phyloP scores from a whole-genome alignment of 2,888 invertebrate genomes.

The Netelia inedita region DNA sequence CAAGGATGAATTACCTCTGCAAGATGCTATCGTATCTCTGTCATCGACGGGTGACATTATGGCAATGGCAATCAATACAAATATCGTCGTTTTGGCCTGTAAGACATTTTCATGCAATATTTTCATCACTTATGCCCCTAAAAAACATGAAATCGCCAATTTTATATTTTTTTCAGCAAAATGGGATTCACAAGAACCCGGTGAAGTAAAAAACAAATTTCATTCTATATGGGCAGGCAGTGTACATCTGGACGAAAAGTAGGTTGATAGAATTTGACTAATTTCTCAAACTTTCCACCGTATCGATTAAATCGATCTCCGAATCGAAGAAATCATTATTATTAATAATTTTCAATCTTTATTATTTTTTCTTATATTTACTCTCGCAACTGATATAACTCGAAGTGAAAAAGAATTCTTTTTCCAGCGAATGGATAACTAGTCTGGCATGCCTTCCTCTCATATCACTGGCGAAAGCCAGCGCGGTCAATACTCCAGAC shows the following conservation, averaged over 20 bases:
- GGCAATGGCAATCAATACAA: slow-evolving; percentile 89
- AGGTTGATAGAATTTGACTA: slow-evolving; percentile 65
- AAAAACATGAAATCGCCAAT: not conserved
- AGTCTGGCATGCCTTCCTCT: slow-evolving; percentile 86
- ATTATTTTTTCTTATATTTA: not conserved
- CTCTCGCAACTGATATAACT: not conserved
- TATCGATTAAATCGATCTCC: not conserved
- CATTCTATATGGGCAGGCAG: slow-evolving; percentile 87
- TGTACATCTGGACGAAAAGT: slow-evolving; percentile 85
- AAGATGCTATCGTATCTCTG: slow-evolving; percentile 89
- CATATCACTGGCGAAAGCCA: slow-evolving; percentile 85
- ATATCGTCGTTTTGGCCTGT: slow-evolving; percentile 89
- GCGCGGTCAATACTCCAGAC: slow-evolving; percentile 90
- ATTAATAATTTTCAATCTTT: not conserved
- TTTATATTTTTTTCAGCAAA: slow-evolving; percentile 85
- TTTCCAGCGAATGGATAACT: slow-evolving; percentile 86
- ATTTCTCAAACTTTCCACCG: not conserved
- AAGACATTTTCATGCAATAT: slow-evolving; percentile 72
- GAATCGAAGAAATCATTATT: too few relatives aligned
- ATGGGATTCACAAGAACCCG: slow-evolving; percentile 87
- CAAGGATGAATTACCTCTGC: slow-evolving; percentile 88
- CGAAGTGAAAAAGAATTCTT: slow-evolving; percentile 16
- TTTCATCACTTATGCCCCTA: not conserved
- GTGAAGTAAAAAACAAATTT: slow-evolving; percentile 86
- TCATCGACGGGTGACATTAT: slow-evolving; percentile 91